Base-by-base conservation (phyloP, 2,797 vertebrate species). In the Eurystomus glaucurus region DNA sequence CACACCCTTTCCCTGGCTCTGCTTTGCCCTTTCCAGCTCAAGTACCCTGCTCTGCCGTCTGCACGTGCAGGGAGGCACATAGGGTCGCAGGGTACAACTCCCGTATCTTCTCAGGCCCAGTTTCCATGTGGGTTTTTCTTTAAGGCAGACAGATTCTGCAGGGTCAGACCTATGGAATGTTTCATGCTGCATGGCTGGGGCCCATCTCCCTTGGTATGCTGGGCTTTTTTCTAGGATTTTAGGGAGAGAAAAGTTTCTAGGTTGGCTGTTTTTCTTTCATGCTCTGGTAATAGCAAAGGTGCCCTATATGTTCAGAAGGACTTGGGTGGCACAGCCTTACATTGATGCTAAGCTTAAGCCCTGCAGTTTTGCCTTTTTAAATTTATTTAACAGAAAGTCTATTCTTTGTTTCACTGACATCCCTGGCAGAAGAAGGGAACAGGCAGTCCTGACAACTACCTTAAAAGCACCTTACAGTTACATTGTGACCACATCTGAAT, bases 391-490 rank as follows among this genome's bases (percentile, higher is more conserved):
- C 0, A 22, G 89, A 78, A 74, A 70, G 26, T 52, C 1, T 5
- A 3, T 81, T 37, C 65, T 75, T 90, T 70, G 61, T 28, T 72
- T 92, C 19, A 37, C 37, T 64, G 29, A 55, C 85, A 55, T 61
- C 60, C 75, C 82, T 88, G 83, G 86, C 85, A 94, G 64, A 62
- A 66, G 75, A 58, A 82, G 35, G 57, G 86, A 85, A 83, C 83
- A 76, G 54, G 45, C 83, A 71, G 80, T 85, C 58, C 69, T 88
- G 54, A 71, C 82, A 83, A 68, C 58, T 64, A 7, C 57, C 78
- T 92, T 45, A 35, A 81, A 70, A 85, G 48, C 48, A 74, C n/a
- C 62, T 86, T 68, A 6, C 37, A 33, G 18, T 50, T 83, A 33
- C 12, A 50, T 14, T 55, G 50, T 50, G 68, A 58, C 62, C 80